phyloP scores from a whole-genome alignment of 2,797 vertebrate species.

The Tympanoctomys barrerae region DNA sequence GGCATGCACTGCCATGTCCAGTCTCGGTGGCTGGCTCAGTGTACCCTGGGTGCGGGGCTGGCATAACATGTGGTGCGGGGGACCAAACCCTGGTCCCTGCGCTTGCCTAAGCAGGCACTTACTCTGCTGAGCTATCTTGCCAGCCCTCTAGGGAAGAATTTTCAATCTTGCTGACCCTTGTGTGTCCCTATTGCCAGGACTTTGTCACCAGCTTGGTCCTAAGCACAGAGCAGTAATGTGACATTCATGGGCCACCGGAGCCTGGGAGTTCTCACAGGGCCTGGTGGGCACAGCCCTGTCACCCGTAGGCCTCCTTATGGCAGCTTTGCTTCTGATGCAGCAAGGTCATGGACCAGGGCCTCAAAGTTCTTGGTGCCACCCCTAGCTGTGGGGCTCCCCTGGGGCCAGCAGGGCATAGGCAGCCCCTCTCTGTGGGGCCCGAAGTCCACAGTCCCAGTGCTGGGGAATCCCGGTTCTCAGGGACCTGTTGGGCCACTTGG shows the following conservation, averaged over 20 bases:
- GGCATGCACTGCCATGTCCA: too few species aligned
- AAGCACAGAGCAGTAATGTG: not conserved
- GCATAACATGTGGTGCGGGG: too few species aligned
- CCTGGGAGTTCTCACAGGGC: not conserved
- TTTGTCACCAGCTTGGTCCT: slow-evolving; percentile 37
- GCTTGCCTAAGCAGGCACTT: too few species aligned
- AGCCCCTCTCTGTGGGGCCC: not conserved
- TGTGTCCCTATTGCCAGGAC: not conserved
- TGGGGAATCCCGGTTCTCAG: not conserved
- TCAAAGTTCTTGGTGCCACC: not conserved
- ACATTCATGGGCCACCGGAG: not conserved
- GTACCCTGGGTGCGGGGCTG: too few species aligned
- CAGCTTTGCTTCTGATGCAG: not conserved
- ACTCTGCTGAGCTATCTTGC: too few species aligned
- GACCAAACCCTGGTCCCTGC: too few species aligned
- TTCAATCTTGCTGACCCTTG: not conserved
- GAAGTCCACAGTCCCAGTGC: not conserved
- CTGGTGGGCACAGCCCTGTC: not conserved
- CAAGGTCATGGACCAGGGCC: not conserved
- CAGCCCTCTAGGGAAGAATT: not conserved
- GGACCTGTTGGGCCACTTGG: not conserved
- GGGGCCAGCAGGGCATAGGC: not conserved
- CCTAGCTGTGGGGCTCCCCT: not conserved
- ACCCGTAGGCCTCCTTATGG: not conserved
- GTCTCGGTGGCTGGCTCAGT: too few species aligned